Conservation (phyloP, 1,140 invertebrate species). For the Acromyrmex heyeri region DNA sequence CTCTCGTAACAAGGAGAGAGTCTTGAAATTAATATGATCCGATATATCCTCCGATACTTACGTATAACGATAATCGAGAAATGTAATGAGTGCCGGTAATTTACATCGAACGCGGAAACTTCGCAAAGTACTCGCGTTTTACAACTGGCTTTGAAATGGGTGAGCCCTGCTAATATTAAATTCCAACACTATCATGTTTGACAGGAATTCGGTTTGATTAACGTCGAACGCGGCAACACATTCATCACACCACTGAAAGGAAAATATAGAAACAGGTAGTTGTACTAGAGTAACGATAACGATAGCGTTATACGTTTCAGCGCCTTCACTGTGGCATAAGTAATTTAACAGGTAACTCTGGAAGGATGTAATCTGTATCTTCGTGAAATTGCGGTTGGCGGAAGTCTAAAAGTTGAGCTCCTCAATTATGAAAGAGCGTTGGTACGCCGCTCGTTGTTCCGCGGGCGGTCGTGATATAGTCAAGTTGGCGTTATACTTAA, state of each 20-base stretch:
- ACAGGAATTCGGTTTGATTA: conserved; percentile 21
- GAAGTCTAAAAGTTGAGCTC: conserved; percentile 63
- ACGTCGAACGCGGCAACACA: background rate
- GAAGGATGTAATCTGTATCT: conserved; percentile 61
- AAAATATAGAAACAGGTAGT: conserved; percentile 46
- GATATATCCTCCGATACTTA: background rate
- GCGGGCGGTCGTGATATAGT: conserved; percentile 32
- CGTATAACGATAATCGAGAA: conserved; percentile 28
- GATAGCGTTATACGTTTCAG: conserved; percentile 42
- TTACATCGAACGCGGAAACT: conserved; percentile 16
- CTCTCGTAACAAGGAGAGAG: background rate
- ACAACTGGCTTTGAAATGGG: background rate
- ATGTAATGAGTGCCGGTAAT: conserved; percentile 34
- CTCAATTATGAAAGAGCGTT: conserved; percentile 63
- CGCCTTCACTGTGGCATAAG: conserved; percentile 30
- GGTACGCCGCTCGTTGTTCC: conserved; percentile 56
- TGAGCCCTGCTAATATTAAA: conserved; percentile 30
- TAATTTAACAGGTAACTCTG: conserved; percentile 62
- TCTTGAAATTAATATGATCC: conserved; percentile 37
- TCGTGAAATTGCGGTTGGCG: conserved; percentile 57
- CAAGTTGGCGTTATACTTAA: conserved; percentile 42
- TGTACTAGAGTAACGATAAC: conserved; percentile 39
- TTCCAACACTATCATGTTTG: conserved; percentile 14
- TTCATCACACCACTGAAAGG: conserved; percentile 3
- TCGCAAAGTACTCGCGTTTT: conserved; percentile 31